Evolutionary conservation across 2,797 vertebrate genomes (phyloP).

Genomic region (Thunnus albacares): DNA sequence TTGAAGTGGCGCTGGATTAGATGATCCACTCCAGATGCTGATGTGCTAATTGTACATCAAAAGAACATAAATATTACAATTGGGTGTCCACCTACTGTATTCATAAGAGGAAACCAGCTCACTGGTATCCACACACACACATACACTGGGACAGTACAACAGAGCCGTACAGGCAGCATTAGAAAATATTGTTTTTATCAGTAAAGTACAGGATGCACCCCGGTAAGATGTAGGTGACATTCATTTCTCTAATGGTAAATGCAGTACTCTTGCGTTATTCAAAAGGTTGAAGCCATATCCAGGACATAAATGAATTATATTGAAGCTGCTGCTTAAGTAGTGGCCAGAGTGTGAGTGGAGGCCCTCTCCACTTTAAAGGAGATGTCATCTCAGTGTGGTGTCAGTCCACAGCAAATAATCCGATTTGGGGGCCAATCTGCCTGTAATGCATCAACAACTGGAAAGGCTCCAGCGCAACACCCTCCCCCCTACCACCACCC

Average conservation of each 20-base stretch:
- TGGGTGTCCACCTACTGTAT: constrained; percentile 46
- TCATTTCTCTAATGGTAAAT: constrained; percentile 86
- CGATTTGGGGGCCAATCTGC: constrained; percentile 87
- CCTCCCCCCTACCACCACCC: neutral
- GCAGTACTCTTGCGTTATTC: constrained; percentile 79
- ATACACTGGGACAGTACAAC: constrained; percentile 13
- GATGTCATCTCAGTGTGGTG: constrained; percentile 87
- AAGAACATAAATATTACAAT: constrained; percentile 72
- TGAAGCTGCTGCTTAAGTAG: constrained; percentile 81
- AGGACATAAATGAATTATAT: constrained; percentile 84
- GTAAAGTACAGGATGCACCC: constrained; percentile 67
- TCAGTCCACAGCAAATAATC: constrained; percentile 88
- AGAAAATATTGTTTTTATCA: constrained; percentile 65
- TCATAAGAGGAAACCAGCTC: constrained; percentile 5
- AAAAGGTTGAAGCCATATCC: constrained; percentile 81
- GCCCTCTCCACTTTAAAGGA: constrained; percentile 86
- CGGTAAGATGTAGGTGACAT: constrained; percentile 77
- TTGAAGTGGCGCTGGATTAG: constrained; percentile 72
- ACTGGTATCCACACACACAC: neutral
- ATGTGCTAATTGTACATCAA: constrained; percentile 78
- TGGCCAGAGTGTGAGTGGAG: constrained; percentile 83
- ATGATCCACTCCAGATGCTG: constrained; percentile 70
- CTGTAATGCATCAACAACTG: constrained; percentile 87
- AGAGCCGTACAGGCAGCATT: constrained; percentile 35
- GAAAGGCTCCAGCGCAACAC: constrained; percentile 76